Evolutionary conservation across 2,113 vertebrate genomes (phyloP), one percentile per base, ranked within the genome.

Genomic region (Vulpes lagopus): DNA sequence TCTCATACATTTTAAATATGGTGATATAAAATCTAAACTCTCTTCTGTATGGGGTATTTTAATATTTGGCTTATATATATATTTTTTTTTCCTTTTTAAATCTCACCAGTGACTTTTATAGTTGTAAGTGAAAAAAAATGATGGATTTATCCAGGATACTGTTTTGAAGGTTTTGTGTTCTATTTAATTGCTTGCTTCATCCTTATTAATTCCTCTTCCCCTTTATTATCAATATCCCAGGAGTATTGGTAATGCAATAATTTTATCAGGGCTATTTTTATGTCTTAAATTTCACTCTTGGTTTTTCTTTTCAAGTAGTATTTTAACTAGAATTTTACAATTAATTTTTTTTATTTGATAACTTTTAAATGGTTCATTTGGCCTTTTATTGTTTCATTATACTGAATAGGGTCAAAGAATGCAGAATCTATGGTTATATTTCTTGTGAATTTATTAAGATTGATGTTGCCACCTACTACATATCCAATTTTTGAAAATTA

Each of bases 361-460:
- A 0, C 49, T 78, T 87, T n/a, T n/a, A n/a, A n/a, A n/a, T n/a
- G n/a, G n/a, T n/a, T n/a, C n/a, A n/a, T n/a, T n/a, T n/a, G n/a
- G n/a, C n/a, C 49, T 78, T 87, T 27, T 79, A 27, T 80, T 25
- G 20, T 57, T 82, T 8, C 25, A 23, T 74, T 65, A n/a, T 38
- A 51, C 4, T 82, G 19, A 92, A 71, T 25, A 23, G 60, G 3
- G 8, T 43, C 43, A 55, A 30, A 55, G 11, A 83, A 95, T 22
- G 0, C 6, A 91, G 32, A 55, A 3, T 90, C 27, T 69, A 91
- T 8, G 2, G 35, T 6, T 85, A 76, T 89, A 69, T 10, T 59
- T 73, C 71, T 57, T 80, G 25, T 74, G 30, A 71, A 85, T 88
- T 83, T 84, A 95, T 81, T 74, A 81, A 38, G 59, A 90, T 81